phyloP scores from a whole-genome alignment of 2,113 vertebrate species.

The Eidolon helvum region DNA sequence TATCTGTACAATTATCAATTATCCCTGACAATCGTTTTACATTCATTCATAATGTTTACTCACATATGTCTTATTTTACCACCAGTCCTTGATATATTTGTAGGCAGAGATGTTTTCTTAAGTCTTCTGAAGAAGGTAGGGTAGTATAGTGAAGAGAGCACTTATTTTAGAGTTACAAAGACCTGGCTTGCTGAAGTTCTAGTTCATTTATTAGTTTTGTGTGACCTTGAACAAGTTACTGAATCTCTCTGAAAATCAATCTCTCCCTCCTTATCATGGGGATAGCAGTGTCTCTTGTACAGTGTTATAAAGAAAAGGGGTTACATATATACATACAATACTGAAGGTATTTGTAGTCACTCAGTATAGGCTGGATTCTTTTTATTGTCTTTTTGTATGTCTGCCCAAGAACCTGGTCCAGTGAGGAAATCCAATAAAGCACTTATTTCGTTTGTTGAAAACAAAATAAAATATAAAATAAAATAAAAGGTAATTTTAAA shows the following conservation, averaged over 20 bases:
- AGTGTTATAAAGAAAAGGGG: background rate
- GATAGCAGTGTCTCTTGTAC: background rate
- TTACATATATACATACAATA: background rate
- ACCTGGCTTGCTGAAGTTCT: background rate
- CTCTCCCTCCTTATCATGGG: background rate
- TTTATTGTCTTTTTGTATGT: background rate
- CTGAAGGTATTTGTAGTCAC: background rate
- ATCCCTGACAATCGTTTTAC: background rate
- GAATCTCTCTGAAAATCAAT: background rate
- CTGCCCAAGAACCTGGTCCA: background rate
- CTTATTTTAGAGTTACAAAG: background rate
- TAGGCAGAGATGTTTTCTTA: background rate
- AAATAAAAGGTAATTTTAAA: background rate
- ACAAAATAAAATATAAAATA: background rate
- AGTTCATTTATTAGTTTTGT: background rate
- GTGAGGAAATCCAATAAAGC: background rate
- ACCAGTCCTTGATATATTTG: background rate
- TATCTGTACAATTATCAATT: background rate
- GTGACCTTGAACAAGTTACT: background rate
- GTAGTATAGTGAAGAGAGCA: rapidly evolving
- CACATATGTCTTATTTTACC: background rate
- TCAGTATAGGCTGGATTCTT: background rate
- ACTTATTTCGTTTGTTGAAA: background rate
- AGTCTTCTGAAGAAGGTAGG: background rate
- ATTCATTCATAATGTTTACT: background rate